Conservation (phyloP, 2,797 vertebrate species). For the Paramormyrops hopkinsi region DNA sequence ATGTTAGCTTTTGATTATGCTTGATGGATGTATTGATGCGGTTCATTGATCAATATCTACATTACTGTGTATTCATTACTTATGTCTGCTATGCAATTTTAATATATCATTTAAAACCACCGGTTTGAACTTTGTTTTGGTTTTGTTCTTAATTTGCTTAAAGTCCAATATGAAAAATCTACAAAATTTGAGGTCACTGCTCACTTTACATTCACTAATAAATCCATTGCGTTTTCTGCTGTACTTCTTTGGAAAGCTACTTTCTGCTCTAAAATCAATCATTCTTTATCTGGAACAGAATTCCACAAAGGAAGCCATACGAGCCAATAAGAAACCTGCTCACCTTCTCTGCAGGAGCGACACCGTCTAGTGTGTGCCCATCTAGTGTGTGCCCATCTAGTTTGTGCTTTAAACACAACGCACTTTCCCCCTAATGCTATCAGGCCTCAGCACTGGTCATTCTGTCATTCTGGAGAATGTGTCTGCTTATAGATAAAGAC, state of each 20-base stretch:
- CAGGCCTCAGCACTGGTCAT: not conserved
- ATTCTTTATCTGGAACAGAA: not conserved
- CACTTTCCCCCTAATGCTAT: not conserved
- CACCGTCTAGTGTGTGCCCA: not conserved
- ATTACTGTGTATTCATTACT: not conserved
- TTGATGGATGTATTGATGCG: not conserved
- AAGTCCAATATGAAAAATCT: not conserved
- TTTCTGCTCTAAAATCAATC: not conserved
- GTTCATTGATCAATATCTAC: not conserved
- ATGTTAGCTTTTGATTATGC: not conserved
- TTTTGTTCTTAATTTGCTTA: not conserved
- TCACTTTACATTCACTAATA: not conserved
- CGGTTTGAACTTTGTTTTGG: not conserved
- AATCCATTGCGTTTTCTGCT: not conserved
- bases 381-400: not conserved
- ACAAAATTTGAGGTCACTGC: not conserved
- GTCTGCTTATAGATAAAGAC: slow-evolving; percentile 4
- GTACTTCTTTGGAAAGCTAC: not conserved
- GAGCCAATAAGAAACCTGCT: not conserved
- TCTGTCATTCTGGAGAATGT: slow-evolving; percentile 2
- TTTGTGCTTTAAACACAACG: not conserved
- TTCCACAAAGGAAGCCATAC: not conserved
- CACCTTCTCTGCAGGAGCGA: not conserved
- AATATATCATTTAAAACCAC: not conserved
- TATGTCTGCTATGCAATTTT: not conserved